Base-by-base conservation (phyloP, 2,888 invertebrate species). In the Dorcus hopei region DNA sequence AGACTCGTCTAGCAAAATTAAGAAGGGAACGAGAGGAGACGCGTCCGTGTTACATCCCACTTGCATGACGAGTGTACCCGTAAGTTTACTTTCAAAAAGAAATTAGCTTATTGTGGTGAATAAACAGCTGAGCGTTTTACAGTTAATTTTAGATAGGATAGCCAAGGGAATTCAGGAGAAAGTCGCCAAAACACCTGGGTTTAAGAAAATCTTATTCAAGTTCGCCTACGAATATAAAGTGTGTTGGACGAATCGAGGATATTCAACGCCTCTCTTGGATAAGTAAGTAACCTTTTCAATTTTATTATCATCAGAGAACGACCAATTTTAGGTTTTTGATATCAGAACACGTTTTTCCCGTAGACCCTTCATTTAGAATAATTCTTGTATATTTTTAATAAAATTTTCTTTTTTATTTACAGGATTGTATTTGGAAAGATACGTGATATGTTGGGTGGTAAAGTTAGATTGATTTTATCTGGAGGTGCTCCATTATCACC, bases 151-250 rank as follows among this genome's bases (percentile, higher is more conserved):
- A 82, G 98, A 98, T 80, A 89, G 98, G 71, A 93, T 99, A 74
- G 95, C 95, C 74, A 99, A 99, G 80, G 95, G 92, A 68, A 95
- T 99, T 61, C 93, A 93, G 74, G 97, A 97, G 73, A 95, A 95
- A 77, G 93, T 98, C 53, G 86, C 88, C 52, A 89, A 89, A 68
- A 90, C 93, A 56, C 89, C 93, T 8, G 81, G 84, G 47, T 82
- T 96, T 60, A 87, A 89, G 57, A 87, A 89, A 75, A 89, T 91
- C 1, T 80, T 98, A 65, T 98, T 99, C 82, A 88, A 92, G 76
- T 97, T 96, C 82, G 95, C 95, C 0, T 96, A 95, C 78, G 84
- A 91, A 56, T 97, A 99, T 83, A 98, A 98, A 82, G 83, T 87
- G 65, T 86, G 86, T 62, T 94, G 96, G 90, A 85, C 87, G 75